Percentiles rank a stretch among this genome's conserved stretches.
Evolutionary conservation across 2,888 invertebrate species (phyloP).

Genomic region (Synanthedon formicaeformis): DNA sequence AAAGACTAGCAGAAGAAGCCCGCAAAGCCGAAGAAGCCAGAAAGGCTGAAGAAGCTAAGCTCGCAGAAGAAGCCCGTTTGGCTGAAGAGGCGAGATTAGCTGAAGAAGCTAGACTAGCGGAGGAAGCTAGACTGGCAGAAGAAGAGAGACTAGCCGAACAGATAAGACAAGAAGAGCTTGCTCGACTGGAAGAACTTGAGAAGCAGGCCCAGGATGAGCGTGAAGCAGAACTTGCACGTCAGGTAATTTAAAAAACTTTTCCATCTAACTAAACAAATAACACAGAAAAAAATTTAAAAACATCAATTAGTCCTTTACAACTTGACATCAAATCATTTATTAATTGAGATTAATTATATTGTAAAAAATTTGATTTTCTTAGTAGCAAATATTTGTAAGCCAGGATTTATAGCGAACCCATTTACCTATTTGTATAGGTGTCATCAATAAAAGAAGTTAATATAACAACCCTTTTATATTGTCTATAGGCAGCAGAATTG

Average conservation of each 20-base stretch:
- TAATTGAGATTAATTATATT: too few relatives aligned
- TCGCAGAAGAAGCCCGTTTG: constrained; percentile 51
- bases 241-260: constrained; percentile 41
- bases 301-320: background rate
- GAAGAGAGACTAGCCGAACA: constrained; percentile 59
- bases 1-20: constrained; percentile 36
- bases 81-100: constrained; percentile 41
- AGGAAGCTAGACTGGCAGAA: constrained; percentile 30
- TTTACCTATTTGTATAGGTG: too few relatives aligned
- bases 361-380: too few relatives aligned
- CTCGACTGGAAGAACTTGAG: constrained; percentile 70
- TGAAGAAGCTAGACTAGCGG: constrained; percentile 27
- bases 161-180: constrained; percentile 67
- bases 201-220: constrained; percentile 73
- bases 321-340: too few relatives aligned
- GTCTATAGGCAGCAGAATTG: constrained; percentile 73
- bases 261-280: background rate
- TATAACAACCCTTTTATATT: background rate
- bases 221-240: constrained; percentile 76
- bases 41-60: constrained; percentile 25
- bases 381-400: too few relatives aligned
- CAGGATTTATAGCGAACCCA: too few relatives aligned
- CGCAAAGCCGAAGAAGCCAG: constrained; percentile 35
- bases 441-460: too few relatives aligned
- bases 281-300: background rate